These are phyloP conservation scores for Chrysemys picta DNA, from an alignment of 2,113 vertebrate species.

Conservation along the genomic window DNA sequence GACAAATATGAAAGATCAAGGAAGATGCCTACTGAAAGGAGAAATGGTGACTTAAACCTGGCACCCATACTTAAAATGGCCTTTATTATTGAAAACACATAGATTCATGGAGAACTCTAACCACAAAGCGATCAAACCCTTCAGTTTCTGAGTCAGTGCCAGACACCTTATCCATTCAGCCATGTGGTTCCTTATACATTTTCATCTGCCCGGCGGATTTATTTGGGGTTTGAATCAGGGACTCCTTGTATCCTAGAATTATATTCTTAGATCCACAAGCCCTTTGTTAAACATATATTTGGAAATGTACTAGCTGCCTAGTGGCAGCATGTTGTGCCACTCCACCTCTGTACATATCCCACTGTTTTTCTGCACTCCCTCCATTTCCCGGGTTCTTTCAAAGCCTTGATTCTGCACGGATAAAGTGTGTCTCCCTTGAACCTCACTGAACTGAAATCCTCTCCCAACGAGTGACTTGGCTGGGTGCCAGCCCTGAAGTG, in stretches of 20 bases:
- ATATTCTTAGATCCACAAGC: background rate
- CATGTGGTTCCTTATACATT: background rate
- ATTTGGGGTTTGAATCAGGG: background rate
- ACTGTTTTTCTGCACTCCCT: background rate
- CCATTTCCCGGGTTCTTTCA: accelerated
- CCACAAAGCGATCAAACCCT: constrained; percentile 52
- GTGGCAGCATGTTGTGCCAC: constrained; percentile 28
- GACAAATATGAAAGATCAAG: constrained; percentile 42
- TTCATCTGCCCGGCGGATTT: constrained; percentile 11
- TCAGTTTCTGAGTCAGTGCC: constrained; percentile 17
- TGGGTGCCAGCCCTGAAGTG: background rate
- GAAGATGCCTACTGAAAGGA: background rate
- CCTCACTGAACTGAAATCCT: background rate
- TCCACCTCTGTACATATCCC: background rate
- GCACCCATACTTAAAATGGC: constrained; percentile 61
- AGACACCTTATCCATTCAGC: background rate
- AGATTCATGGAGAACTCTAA: constrained; percentile 27
- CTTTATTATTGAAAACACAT: constrained; percentile 36
- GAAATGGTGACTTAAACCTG: constrained; percentile 70
- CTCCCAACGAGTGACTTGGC: background rate
- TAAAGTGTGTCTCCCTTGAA: background rate
- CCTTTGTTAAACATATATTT: background rate
- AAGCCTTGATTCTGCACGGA: background rate
- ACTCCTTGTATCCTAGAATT: background rate
- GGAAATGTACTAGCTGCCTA: constrained; percentile 12